Base-by-base conservation (phyloP, 2,888 invertebrate species). In the Neoaliturus tenellus region DNA sequence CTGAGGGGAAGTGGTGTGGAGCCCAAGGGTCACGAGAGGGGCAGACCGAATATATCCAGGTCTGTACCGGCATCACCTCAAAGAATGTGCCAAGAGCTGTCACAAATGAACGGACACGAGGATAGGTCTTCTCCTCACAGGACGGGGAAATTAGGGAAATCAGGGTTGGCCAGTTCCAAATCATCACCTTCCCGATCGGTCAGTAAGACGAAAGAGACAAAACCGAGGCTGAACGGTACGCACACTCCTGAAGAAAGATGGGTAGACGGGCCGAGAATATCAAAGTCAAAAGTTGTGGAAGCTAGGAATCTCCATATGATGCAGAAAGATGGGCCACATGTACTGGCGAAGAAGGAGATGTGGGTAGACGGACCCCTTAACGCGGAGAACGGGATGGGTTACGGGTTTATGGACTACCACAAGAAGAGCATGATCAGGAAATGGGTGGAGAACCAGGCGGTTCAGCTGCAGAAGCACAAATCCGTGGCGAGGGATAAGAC, bases 251-350 rank as follows among this genome's bases (percentile, higher is more conserved):
- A 98, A 89, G 98, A 98, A 89, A 97, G 98, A 89, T 99, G 98
- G 98, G 97, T 98, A 85, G 98, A 99, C 91, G 98, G 98, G 0
- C 98, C 98, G 0, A 93, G 97, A 89, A 96, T 98, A 88, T 96
- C 96, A 81, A 95, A 95, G 51, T 88, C 85, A 69, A 88, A 85
- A 86, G 87, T 87, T 28, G 86, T 85, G 23, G 88, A 88, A 83
- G 88, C 86, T 2, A 83, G 88, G 55, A 87, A 85, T 80, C 85
- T 86, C 39, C 82, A 82, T 44, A 39, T 85, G 58, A 69, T 83
- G 67, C 80, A 80, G 23, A 83, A 85, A 80, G 84, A 82, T 23
- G 84, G 84, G 8, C 88, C 93, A 35, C 86, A 86, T 23, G 28
- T 85, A 20, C 69, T 96, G 89, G 96, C 96, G 89, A 96, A 97